Conservation (phyloP, 2,888 invertebrate genomes). For the Plutella xylostella region DNA sequence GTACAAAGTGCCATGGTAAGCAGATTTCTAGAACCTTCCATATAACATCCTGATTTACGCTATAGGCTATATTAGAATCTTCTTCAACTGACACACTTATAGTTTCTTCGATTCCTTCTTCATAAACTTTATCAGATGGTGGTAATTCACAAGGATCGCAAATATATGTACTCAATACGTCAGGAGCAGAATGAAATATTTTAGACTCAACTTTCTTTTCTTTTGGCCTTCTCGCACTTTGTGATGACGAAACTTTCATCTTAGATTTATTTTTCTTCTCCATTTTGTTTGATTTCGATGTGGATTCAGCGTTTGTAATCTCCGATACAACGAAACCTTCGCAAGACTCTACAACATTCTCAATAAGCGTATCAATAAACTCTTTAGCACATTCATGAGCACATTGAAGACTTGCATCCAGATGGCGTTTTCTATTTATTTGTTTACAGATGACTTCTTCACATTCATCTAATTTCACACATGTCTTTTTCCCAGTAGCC, state of each 20-base stretch:
- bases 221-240: slow-evolving; percentile 38
- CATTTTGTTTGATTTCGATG: slow-evolving; percentile 15
- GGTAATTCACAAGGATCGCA: slow-evolving; percentile 41
- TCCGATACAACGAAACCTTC: slow-evolving; percentile 46
- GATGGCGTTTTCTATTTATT: slow-evolving; percentile 43
- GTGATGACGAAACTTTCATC: slow-evolving; percentile 35
- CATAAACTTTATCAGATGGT: not conserved
- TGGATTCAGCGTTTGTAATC: slow-evolving; percentile 24
- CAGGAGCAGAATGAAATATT: slow-evolving; percentile 30
- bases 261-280: slow-evolving; percentile 23
- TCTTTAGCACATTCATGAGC: slow-evolving; percentile 39
- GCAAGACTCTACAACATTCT: slow-evolving; percentile 39
- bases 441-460: slow-evolving; percentile 51
- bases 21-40: slow-evolving; percentile 51
- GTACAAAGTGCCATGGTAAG: slow-evolving; percentile 50
- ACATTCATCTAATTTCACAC: slow-evolving; percentile 57
- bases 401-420: slow-evolving; percentile 43
- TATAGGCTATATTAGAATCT: slow-evolving; percentile 39
- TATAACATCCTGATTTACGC: slow-evolving; percentile 43
- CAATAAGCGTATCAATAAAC: slow-evolving; percentile 38
- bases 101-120: not conserved
- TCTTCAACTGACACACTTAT: slow-evolving; percentile 1
- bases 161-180: slow-evolving; percentile 40
- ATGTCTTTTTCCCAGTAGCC: slow-evolving; percentile 64
- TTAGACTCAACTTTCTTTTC: slow-evolving; percentile 27